These are phyloP conservation scores for Corvus hawaiiensis DNA, from an alignment of 2,113 vertebrate species.

Conservation along the genomic window DNA sequence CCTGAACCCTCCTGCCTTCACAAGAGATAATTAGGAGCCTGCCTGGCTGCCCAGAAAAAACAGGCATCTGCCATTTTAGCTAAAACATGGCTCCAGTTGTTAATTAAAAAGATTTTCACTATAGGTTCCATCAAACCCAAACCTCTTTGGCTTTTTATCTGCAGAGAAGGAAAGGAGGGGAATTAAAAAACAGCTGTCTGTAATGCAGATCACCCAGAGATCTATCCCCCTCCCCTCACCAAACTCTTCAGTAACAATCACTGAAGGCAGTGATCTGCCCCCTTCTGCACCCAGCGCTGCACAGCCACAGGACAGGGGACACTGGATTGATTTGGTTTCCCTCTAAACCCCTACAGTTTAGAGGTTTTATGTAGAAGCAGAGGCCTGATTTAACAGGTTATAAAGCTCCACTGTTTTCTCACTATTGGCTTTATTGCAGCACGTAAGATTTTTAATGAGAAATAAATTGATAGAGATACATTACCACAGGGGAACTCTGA, in stretches of 20 bases:
- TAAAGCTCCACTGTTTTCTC: constrained; percentile 7
- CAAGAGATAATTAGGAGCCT: not conserved
- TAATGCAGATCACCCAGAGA: not conserved
- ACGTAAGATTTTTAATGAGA: constrained; percentile 21
- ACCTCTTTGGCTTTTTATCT: not conserved
- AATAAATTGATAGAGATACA: not conserved
- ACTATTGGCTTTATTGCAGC: not conserved
- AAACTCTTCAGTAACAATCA: not conserved
- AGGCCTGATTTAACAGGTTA: not conserved
- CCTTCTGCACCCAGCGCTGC: not conserved
- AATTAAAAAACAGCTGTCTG: not conserved
- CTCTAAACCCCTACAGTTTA: not conserved
- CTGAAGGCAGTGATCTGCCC: not conserved
- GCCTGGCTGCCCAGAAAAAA: not conserved
- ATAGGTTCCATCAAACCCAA: not conserved
- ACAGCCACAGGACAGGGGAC: fast-evolving
- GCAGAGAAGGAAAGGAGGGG: not conserved
- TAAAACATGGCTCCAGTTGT: not conserved
- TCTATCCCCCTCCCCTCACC: not conserved
- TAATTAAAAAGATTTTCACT: constrained; percentile 32
- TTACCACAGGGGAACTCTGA: not conserved
- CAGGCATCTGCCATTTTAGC: not conserved
- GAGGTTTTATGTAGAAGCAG: not conserved
- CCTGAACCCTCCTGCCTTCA: not conserved
- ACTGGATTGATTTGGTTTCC: not conserved